Conservation (phyloP, 2,113 vertebrate genomes). For the Vulpes vulpes region DNA sequence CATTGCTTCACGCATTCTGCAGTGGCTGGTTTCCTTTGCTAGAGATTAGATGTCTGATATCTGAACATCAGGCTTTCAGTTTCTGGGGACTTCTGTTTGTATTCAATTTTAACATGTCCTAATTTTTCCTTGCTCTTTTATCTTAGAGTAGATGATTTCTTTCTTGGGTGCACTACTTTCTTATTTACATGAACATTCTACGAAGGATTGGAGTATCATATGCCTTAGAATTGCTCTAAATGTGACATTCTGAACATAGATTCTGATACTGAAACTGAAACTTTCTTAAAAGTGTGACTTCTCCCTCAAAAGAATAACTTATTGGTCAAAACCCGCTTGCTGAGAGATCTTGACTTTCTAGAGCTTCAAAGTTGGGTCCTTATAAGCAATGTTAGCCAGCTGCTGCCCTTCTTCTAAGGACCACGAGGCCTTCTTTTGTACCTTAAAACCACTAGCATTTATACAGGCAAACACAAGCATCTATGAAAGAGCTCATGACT, state of each 20-base stretch:
- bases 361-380: not conserved
- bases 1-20: not conserved
- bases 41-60: not conserved
- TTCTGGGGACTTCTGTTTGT: not conserved
- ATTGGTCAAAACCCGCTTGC: not conserved
- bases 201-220: not conserved
- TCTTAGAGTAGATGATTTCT: not conserved
- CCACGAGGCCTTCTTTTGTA: not conserved
- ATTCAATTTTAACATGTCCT: not conserved
- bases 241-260: not conserved
- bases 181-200: not conserved
- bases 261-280: not conserved
- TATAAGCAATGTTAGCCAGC: not conserved
- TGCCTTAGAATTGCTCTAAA: not conserved
- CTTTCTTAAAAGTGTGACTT: not conserved
- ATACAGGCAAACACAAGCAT: not conserved
- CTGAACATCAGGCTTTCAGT: not conserved
- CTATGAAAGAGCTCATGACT: not conserved
- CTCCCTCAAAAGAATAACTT: not conserved
- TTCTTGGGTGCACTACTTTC: not conserved
- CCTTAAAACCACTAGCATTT: not conserved
- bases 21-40: not conserved
- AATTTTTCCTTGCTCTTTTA: not conserved
- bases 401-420: not conserved
- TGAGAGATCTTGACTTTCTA: not conserved